Conservation (phyloP, 1,140 invertebrate species). For the Pollicipes pollicipes region DNA sequence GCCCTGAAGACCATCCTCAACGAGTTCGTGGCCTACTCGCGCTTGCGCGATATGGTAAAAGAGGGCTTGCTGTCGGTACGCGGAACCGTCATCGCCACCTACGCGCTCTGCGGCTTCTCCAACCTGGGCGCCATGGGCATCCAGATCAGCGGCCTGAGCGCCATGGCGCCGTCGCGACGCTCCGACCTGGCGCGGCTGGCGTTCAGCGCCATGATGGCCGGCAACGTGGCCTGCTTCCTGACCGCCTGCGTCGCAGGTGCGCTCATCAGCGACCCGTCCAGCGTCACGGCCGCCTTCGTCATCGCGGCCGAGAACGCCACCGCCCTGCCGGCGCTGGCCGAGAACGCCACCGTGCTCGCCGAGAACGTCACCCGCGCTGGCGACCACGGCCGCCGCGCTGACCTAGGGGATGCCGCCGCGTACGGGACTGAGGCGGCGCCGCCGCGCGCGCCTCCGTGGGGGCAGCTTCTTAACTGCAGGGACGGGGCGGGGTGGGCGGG, state of each 20-base stretch:
- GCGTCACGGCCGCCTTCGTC: neutral
- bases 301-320: neutral
- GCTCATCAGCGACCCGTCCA: neutral
- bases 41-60: constrained; percentile 44
- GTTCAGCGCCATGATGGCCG: constrained; percentile 65
- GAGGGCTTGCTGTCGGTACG: constrained; percentile 41
- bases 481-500: too few species aligned
- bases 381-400: neutral
- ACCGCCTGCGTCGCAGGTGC: constrained; percentile 80
- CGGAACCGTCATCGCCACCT: constrained; percentile 69
- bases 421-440: too few species aligned
- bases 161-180: constrained; percentile 57
- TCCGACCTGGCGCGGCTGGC: constrained; percentile 48
- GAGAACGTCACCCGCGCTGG: neutral
- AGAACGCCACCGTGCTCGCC: neutral
- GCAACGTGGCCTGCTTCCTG: constrained; percentile 70
- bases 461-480: too few species aligned
- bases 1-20: constrained; percentile 79
- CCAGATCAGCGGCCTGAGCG: constrained; percentile 57
- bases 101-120: constrained; percentile 85
- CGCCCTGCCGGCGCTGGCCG: neutral
- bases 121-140: constrained; percentile 83
- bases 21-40: constrained; percentile 76
- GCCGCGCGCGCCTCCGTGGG: too few species aligned
- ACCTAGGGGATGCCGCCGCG: neutral